Evolutionary conservation across 1,140 invertebrate species (phyloP).

Genomic region (Lasioglossum baleicum): DNA sequence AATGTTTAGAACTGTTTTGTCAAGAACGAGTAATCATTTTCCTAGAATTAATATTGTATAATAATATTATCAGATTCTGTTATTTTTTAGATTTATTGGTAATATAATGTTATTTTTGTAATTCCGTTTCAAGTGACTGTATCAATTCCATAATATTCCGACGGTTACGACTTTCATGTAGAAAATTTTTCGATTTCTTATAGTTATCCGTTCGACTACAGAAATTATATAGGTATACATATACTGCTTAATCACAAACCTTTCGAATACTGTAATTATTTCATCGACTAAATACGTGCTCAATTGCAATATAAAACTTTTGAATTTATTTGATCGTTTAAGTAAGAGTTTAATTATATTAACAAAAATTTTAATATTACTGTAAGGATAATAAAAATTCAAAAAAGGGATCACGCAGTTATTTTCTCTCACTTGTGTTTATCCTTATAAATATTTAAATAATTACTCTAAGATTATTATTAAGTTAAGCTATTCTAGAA

Average conservation of each 20-base stretch:
- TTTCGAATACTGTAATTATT: neutral
- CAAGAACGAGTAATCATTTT: neutral
- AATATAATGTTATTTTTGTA: neutral
- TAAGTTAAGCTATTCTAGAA: no score
- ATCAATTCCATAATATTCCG: neutral
- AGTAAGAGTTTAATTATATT: conserved; percentile 38
- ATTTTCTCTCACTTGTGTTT: neutral
- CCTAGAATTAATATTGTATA: neutral
- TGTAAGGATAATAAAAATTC: conserved; percentile 12
- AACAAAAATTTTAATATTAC: conserved; percentile 33
- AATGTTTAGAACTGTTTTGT: conserved; percentile 6
- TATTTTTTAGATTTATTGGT: conserved; percentile 13
- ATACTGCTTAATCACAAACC: neutral
- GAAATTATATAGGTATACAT: neutral
- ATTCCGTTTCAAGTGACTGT: neutral
- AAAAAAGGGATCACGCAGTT: neutral
- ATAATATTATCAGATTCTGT: conserved; percentile 6
- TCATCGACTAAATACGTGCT: conserved; percentile 4
- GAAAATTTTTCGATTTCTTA: neutral
- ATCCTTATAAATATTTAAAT: neutral
- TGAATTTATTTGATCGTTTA: conserved; percentile 14
- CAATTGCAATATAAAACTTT: conserved; percentile 17
- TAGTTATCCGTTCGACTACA: neutral
- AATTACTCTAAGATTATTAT: no score
- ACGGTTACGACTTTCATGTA: neutral